phyloP scores from a whole-genome alignment of 2,888 invertebrate species.

The Aphodius sticticus region DNA sequence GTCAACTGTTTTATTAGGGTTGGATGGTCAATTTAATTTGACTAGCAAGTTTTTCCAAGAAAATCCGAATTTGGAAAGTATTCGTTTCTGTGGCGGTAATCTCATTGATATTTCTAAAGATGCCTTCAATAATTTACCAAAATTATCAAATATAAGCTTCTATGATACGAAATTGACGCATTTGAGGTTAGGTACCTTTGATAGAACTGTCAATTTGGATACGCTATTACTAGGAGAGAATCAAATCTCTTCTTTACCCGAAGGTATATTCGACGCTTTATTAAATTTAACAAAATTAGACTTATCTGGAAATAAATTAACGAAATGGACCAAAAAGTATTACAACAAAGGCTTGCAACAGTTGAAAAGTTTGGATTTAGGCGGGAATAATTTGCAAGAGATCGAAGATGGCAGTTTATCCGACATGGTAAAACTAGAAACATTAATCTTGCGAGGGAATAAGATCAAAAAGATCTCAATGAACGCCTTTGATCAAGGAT shows the following conservation, averaged over 20 bases:
- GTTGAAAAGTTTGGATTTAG: conserved; percentile 33
- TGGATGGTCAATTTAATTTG: conserved; percentile 70
- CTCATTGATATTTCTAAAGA: conserved; percentile 6
- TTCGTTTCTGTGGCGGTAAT: conserved; percentile 50
- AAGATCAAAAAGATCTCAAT: conserved; percentile 29
- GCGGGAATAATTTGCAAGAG: conserved; percentile 29
- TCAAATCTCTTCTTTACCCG: conserved; percentile 24
- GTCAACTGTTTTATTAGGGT: conserved; percentile 69
- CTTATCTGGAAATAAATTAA: conserved; percentile 31
- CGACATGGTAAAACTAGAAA: conserved; percentile 27
- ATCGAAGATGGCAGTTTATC: conserved; percentile 15
- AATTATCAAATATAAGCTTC: neutral
- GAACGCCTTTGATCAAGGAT: conserved; percentile 15
- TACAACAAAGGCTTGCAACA: conserved; percentile 8
- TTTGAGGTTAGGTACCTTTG: conserved; percentile 25
- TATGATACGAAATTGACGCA: conserved; percentile 9
- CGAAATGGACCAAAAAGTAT: conserved; percentile 11
- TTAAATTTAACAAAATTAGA: conserved; percentile 28
- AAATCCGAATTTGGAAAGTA: conserved; percentile 50
- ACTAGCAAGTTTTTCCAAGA: conserved; percentile 66
- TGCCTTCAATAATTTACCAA: neutral
- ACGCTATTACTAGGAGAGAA: conserved; percentile 36
- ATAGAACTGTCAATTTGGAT: conserved; percentile 23
- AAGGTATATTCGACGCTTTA: conserved; percentile 29
- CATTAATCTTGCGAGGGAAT: conserved; percentile 30